Percentiles rank a stretch among this genome's conserved stretches.
phyloP scores from a whole-genome alignment of 2,797 vertebrate species.

The Melanotaenia pygmaea region DNA sequence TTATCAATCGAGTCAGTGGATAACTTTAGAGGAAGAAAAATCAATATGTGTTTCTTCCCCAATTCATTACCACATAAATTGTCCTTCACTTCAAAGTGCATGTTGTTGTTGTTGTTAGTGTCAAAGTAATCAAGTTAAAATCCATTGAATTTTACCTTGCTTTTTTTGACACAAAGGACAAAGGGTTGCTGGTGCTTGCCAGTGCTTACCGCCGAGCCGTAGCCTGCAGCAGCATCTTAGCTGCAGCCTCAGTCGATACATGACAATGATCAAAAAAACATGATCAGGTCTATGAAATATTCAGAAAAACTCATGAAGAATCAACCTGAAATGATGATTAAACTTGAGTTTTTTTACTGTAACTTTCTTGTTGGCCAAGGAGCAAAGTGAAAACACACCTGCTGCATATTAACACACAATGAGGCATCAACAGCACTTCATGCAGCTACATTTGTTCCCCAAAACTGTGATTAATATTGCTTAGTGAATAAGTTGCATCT shows the following conservation, averaged over 20 bases:
- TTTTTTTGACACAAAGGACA: conserved; percentile 55
- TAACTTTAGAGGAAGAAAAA: conserved; percentile 78
- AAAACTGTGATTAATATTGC: conserved; percentile 31
- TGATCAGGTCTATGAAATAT: conserved; percentile 28
- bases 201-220: conserved; percentile 7
- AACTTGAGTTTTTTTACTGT: not conserved
- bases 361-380: conserved; percentile 6
- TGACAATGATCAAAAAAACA: conserved; percentile 11
- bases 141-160: conserved; percentile 66
- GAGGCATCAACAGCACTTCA: conserved; percentile 7
- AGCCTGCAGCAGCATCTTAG: conserved; percentile 14
- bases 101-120: conserved; percentile 47
- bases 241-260: conserved; percentile 35
- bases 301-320: conserved; percentile 11
- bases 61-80: conserved; percentile 77
- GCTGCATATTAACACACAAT: conserved; percentile 11
- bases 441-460: conserved; percentile 13
- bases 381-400: conserved; percentile 23
- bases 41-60: conserved; percentile 81
- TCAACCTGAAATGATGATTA: conserved; percentile 8
- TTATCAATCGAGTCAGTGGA: conserved; percentile 83
- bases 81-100: conserved; percentile 68
- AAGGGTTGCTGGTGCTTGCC: conserved; percentile 23
- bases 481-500: conserved; percentile 44
- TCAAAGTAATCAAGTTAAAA: conserved; percentile 77